Evolutionary conservation across 2,888 invertebrate genomes (phyloP), one percentile per base, ranked within the genome.

Genomic region (Epsilonema sp.): DNA sequence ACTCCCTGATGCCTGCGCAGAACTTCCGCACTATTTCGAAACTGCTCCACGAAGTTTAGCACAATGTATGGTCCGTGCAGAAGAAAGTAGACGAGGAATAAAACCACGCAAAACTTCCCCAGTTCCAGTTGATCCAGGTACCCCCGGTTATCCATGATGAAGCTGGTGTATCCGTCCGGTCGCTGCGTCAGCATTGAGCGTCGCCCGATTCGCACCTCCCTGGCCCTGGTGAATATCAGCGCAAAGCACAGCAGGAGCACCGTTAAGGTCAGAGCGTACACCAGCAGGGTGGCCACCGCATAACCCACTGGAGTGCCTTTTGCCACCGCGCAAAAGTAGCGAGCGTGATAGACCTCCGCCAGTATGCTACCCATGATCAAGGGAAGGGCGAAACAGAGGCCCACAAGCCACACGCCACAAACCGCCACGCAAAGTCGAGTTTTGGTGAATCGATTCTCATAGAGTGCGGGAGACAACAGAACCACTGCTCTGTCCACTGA

Each of bases 271-370:
- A 56, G 3, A 16, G 52, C 38, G 13, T 58, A 55, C 37, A 57
- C 43, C 13, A 55, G 26, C 3, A 56, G 44, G 13, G 56, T 45
- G 13, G 54, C 37, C 19, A 52, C 39, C 3, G 54, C 49, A 49
- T 59, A 61, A 21, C 44, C 49, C 20, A 52, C 51, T 20, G 50
- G 50, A 11, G 37, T 40, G 1, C 49, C 52, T 45, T 54, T 53
- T 26, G 52, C 47, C 3, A 52, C 45, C 2, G 50, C 47, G 39
- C 59, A 59, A 11, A 54, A 51, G 46, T 56, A 56, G 19, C 59
- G 52, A 4, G 51, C 47, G 2, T 52, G 52, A 46, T 54, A 56
- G 4, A 54, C 50, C 16, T 53, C 43, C 13, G 52, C 51, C 5
- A 37, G n/a, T n/a, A 57, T 49, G 42, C 51, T 48, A 37, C 51